Conservation (phyloP, 2,797 vertebrate genomes). For the Okamejei kenojei region DNA sequence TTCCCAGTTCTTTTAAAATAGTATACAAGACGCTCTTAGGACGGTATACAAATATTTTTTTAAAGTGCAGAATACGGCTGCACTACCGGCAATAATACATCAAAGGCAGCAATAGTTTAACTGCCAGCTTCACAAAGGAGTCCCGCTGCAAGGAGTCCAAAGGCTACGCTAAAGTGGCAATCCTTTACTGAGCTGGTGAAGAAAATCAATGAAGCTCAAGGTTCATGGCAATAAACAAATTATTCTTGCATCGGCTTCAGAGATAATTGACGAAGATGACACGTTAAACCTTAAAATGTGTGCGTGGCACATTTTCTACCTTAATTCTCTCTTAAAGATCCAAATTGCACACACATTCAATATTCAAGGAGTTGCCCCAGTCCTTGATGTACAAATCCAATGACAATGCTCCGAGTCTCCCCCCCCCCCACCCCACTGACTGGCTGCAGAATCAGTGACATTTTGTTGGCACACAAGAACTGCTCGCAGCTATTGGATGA, state of each 20-base stretch:
- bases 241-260: background rate
- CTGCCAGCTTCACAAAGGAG: background rate
- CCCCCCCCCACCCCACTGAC: background rate
- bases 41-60: too few species aligned
- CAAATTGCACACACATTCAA: background rate
- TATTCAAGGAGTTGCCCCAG: background rate
- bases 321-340: background rate
- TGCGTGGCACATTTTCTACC: background rate
- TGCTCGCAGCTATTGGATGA: background rate
- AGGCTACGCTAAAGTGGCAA: background rate
- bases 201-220: background rate
- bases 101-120: background rate
- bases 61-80: background rate
- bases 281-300: background rate
- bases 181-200: background rate
- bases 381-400: background rate
- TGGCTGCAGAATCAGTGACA: background rate
- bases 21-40: background rate
- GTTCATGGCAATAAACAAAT: background rate
- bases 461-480: background rate
- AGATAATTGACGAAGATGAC: background rate
- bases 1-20: background rate
- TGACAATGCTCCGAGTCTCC: background rate
- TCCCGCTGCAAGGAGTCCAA: background rate
- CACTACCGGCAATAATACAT: too few species aligned